Conservation (phyloP, 2,797 vertebrate genomes). For the Phalanger gymnotis region DNA sequence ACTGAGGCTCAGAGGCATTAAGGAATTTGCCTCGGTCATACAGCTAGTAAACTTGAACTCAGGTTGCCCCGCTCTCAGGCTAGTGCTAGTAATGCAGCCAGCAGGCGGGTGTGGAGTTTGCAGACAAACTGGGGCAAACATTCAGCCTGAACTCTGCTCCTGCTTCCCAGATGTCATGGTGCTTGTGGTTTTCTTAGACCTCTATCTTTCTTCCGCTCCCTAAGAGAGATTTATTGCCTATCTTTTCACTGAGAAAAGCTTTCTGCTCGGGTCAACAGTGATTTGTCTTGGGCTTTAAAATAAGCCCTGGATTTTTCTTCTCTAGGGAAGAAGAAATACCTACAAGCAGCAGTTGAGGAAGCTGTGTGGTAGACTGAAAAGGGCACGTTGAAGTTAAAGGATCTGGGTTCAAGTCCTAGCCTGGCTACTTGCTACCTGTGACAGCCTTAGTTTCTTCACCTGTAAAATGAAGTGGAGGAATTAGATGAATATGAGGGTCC, state of each 20-base stretch:
- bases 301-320: neutral
- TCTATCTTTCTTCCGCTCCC: neutral
- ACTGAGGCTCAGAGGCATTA: neutral
- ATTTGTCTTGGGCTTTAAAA: neutral
- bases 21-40: neutral
- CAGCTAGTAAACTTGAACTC: neutral
- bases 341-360: neutral
- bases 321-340: neutral
- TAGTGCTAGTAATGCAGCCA: neutral
- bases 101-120: neutral
- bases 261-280: neutral
- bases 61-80: neutral
- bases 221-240: neutral
- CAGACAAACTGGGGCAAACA: neutral
- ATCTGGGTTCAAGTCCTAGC: neutral
- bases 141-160: neutral
- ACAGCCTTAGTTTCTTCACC: neutral
- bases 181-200: neutral
- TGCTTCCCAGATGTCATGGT: neutral
- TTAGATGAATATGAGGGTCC: neutral
- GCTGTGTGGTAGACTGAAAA: neutral
- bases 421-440: neutral
- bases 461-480: neutral
- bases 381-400: neutral
- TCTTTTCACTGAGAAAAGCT: neutral